Evolutionary conservation across 2,797 vertebrate species (phyloP).

Genomic region (Amniataba percoides): DNA sequence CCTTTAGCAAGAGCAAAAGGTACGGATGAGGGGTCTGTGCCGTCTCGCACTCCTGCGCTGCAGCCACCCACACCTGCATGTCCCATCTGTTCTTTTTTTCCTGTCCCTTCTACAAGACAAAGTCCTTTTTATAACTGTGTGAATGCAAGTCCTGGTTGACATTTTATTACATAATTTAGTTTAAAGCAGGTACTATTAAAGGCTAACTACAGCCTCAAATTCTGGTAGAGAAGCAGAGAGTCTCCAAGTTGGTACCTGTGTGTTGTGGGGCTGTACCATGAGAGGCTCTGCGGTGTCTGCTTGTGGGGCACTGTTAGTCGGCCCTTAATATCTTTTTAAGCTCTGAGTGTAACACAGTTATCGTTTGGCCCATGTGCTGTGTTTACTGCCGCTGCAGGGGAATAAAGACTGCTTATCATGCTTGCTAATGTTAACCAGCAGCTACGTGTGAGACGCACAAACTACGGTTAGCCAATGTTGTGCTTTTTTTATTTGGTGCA

Average conservation of each 20-base stretch:
- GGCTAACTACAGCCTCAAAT: not conserved
- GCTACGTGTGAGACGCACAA: not conserved
- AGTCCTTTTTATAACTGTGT: slow-evolving; percentile 4
- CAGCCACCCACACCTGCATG: slow-evolving; percentile 7
- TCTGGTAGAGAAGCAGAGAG: not conserved
- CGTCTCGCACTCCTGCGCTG: not conserved
- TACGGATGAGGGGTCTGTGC: not conserved
- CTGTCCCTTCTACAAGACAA: slow-evolving; percentile 6
- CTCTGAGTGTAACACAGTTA: not conserved
- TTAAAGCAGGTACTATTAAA: not conserved
- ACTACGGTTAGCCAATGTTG: not conserved
- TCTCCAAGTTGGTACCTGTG: not conserved
- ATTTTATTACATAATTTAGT: slow-evolving; percentile 3
- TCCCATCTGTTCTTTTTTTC: slow-evolving; percentile 5
- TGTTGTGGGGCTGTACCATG: not conserved
- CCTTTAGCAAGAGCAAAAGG: not conserved
- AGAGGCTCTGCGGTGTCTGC: not conserved
- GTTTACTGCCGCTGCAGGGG: slow-evolving; percentile 2
- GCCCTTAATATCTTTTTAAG: not conserved
- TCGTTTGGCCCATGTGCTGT: not conserved
- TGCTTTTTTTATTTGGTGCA: not conserved
- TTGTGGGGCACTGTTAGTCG: not conserved
- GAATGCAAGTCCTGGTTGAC: not conserved
- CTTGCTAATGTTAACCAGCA: not conserved
- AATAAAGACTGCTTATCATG: not conserved